These are phyloP conservation scores for Thamnophis elegans DNA, from an alignment of 2,797 vertebrate species.

Conservation along the genomic window DNA sequence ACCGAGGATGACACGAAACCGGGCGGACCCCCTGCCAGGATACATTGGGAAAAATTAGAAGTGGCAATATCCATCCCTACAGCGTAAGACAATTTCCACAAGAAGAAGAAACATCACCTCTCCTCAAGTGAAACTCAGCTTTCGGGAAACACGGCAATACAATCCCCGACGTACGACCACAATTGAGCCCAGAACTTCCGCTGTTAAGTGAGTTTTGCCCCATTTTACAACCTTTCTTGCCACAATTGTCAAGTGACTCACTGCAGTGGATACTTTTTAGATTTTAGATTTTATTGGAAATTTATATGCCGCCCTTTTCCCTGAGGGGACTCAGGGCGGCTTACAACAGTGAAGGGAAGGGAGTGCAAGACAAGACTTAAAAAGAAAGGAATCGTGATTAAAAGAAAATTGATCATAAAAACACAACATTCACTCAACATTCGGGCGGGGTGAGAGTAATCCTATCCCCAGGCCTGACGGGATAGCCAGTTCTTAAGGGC, in stretches of 20 bases:
- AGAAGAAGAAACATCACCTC: background rate
- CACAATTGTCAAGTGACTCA: background rate
- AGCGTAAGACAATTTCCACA: background rate
- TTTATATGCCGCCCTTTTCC: too few relatives aligned
- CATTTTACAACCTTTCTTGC: background rate
- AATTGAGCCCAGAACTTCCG: background rate
- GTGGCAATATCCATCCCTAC: background rate
- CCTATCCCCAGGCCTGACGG: too few relatives aligned
- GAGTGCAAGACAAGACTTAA: too few relatives aligned
- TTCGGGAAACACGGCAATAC: background rate
- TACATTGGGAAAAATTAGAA: background rate
- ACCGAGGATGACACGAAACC: background rate
- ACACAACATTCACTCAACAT: too few relatives aligned
- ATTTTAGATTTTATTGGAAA: too few relatives aligned
- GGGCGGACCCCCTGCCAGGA: background rate
- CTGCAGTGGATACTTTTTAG: too few relatives aligned
- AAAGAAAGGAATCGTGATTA: too few relatives aligned
- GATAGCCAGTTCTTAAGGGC: too few relatives aligned
- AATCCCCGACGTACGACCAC: background rate
- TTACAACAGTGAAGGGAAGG: too few relatives aligned
- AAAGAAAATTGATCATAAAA: too few relatives aligned
- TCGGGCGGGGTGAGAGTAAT: too few relatives aligned
- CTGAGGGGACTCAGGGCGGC: too few relatives aligned
- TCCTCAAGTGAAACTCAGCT: background rate
- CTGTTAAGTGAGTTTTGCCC: background rate